These are phyloP conservation scores for Scolopax rusticola DNA, from an alignment of 2,797 vertebrate genomes.

Conservation along the genomic window DNA sequence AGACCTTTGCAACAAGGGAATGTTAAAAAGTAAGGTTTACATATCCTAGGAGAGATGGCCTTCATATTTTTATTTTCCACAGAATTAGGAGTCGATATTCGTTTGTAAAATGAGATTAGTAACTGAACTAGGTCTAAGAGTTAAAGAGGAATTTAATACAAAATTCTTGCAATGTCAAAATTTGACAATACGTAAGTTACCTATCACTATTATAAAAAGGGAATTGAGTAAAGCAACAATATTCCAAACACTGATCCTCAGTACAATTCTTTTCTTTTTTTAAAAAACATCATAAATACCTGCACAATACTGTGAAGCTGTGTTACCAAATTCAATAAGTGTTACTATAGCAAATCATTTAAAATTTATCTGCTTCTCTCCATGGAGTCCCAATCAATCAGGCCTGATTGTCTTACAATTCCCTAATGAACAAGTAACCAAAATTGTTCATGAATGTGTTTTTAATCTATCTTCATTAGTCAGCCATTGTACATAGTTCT, in stretches of 20 bases:
- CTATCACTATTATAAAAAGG: background rate
- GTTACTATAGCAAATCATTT: background rate
- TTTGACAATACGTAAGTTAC: background rate
- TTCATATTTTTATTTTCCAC: background rate
- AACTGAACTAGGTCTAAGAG: background rate
- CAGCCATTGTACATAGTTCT: background rate
- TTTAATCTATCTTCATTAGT: constrained; percentile 12
- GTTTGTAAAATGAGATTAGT: background rate
- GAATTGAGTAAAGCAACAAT: background rate
- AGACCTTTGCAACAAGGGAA: background rate
- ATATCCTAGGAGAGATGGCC: background rate
- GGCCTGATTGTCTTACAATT: background rate
- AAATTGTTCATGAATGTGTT: background rate
- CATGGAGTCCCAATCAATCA: background rate
- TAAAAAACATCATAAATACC: background rate
- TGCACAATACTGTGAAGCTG: background rate
- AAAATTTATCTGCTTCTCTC: background rate
- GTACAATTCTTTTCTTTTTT: background rate
- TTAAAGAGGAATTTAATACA: background rate
- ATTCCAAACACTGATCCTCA: background rate
- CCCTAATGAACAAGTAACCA: background rate
- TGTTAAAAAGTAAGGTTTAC: background rate
- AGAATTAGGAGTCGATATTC: background rate
- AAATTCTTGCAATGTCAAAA: background rate
- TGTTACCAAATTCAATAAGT: background rate